Evolutionary conservation across 2,888 invertebrate species (phyloP).

Genomic region (Lacanobia oleracea): DNA sequence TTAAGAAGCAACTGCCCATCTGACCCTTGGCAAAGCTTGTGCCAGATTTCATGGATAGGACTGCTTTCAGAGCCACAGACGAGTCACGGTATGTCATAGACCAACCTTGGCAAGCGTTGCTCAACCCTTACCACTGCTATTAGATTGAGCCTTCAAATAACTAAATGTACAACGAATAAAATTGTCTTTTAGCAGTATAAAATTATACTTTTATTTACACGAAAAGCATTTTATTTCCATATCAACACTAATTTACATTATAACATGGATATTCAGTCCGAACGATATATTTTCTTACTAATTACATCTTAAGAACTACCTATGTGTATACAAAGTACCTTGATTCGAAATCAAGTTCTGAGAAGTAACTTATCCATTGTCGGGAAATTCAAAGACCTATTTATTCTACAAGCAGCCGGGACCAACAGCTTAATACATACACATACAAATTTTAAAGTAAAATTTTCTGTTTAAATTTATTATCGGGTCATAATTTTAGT

Average conservation of each 20-base stretch:
- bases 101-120: too few relatives aligned
- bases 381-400: not conserved
- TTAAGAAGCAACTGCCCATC: too few relatives aligned
- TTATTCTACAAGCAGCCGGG: not conserved
- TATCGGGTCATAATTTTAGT: not conserved
- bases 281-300: not conserved
- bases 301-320: conserved; percentile 1
- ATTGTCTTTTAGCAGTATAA: conserved; percentile 31
- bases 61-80: too few relatives aligned
- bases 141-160: too few relatives aligned
- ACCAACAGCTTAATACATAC: not conserved
- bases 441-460: not conserved
- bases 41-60: too few relatives aligned
- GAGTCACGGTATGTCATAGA: too few relatives aligned
- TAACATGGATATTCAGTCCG: conserved; percentile 32
- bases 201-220: conserved; percentile 56
- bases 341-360: too few relatives aligned
- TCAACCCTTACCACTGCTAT: too few relatives aligned
- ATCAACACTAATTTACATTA: conserved; percentile 12
- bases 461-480: not conserved
- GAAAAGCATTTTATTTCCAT: conserved; percentile 15
- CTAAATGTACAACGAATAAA: conserved; percentile 8
- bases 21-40: too few relatives aligned
- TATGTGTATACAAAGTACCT: too few relatives aligned
- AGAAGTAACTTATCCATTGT: not conserved